Percentiles rank a stretch among this genome's conserved stretches.
Conservation (phyloP, 1,140 invertebrate genomes). For the Notospermus geniculatus region DNA sequence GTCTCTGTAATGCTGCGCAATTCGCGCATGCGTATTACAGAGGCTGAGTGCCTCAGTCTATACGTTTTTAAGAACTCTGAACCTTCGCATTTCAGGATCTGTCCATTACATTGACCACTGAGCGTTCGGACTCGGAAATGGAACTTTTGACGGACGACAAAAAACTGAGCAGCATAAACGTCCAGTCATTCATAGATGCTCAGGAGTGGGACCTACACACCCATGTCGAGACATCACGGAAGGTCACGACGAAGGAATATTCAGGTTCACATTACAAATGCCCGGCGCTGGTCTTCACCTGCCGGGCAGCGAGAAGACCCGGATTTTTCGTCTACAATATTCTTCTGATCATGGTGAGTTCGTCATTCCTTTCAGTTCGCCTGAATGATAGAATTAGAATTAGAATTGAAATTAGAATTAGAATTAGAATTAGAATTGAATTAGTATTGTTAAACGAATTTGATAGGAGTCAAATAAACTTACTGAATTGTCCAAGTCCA, state of each 20-base stretch:
- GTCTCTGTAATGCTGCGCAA: no score
- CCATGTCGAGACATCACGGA: conserved; percentile 29
- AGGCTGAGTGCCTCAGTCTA: no score
- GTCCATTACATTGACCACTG: conserved; percentile 37
- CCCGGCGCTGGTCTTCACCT: conserved; percentile 30
- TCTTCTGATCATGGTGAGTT: conserved; percentile 53
- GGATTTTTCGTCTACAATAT: conserved; percentile 57
- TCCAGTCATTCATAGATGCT: conserved; percentile 41
- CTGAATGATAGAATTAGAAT: no score
- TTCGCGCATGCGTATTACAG: no score
- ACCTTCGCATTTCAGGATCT: conserved; percentile 31
- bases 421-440: no score
- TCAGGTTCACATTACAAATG: conserved; percentile 29
- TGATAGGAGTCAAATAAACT: no score
- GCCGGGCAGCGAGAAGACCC: conserved; percentile 35
- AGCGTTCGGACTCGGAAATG: conserved; percentile 28
- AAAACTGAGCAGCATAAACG: conserved; percentile 42
- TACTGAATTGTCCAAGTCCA: no score
- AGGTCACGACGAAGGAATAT: conserved; percentile 29
- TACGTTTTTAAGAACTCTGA: no score
- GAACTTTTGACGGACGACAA: conserved; percentile 35
- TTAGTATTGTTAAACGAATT: no score
- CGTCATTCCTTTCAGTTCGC: no score
- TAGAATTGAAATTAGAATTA: no score
- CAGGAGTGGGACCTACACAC: conserved; percentile 42